phyloP scores from a whole-genome alignment of 2,888 invertebrate genomes.

The Amiota minor region DNA sequence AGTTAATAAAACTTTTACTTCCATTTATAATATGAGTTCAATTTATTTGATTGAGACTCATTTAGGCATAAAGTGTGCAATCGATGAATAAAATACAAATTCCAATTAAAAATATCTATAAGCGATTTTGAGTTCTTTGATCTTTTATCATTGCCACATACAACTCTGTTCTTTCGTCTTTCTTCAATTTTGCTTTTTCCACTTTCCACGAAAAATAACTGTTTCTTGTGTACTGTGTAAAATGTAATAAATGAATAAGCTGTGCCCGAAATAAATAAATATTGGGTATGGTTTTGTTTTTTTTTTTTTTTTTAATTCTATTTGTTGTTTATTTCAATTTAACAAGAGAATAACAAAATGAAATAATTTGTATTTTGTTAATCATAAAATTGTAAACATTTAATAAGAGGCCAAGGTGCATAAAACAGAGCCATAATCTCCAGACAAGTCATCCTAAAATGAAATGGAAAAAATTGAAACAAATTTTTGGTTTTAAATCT shows the following conservation, averaged over 20 bases:
- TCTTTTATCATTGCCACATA: neutral
- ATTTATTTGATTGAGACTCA: neutral
- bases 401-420: conserved; percentile 72
- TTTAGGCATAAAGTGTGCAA: conserved; percentile 7
- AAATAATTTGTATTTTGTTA: no score
- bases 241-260: no score
- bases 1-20: conserved; percentile 26
- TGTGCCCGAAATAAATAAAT: neutral
- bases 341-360: no score
- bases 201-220: neutral
- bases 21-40: conserved; percentile 27
- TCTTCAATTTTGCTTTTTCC: neutral
- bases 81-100: neutral
- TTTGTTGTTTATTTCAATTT: no score
- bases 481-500: conserved; percentile 40
- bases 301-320: no score
- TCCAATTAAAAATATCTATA: neutral
- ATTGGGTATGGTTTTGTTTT: no score
- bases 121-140: neutral
- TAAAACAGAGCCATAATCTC: conserved; percentile 81
- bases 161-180: neutral
- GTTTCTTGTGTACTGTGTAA: neutral
- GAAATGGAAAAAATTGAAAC: conserved; percentile 41
- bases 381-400: neutral
- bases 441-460: conserved; percentile 79